Evolutionary conservation across 2,797 vertebrate genomes (phyloP), one percentile per base, ranked within the genome.

Genomic region (Sebastes hubbsi): DNA sequence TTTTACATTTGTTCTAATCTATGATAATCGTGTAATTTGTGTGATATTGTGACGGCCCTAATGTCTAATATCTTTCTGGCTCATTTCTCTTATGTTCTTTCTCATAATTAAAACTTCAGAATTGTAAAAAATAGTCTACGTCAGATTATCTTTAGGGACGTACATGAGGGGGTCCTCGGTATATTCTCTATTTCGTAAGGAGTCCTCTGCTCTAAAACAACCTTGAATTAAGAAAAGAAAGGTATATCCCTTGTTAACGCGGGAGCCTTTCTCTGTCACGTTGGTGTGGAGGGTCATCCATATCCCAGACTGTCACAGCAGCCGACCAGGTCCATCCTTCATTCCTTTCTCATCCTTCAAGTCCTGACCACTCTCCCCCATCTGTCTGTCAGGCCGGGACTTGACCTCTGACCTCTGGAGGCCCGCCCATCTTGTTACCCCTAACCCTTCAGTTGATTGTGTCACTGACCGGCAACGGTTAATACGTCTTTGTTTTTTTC

Each of bases 321-420:
- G 69, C 82, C 38, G 84, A 81, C 73, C 59, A 78, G 80, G 68
- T 81, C 88, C 87, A 91, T 95, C 86, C 85, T 80, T 93, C 91
- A 94, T 86, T 32, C 87, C 83, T 73, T 80, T 82, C 90, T 86
- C 90, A 89, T 92, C 87, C 89, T 88, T 94, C 91, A 93, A 86
- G 55, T 69, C 77, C 85, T 81, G 84, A 88, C 87, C 89, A 77
- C 92, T 91, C 90, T 92, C 85, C 72, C 91, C 92, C 85, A 85
- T 90, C 93, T 65, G 80, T 94, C 91, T 92, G 94, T 95, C 94
- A 95, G 87, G 63, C 77, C 83, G 72, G 72, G 86, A 85, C 78
- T 89, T 95, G 92, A 95, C 94, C 94, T 91, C 77, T 95, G 72
- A 94, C 93, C 95, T 85, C 85, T 55, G 6, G 67, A 55, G 84